phyloP scores from a whole-genome alignment of 2,113 vertebrate genomes.

The Carlito syrichta region DNA sequence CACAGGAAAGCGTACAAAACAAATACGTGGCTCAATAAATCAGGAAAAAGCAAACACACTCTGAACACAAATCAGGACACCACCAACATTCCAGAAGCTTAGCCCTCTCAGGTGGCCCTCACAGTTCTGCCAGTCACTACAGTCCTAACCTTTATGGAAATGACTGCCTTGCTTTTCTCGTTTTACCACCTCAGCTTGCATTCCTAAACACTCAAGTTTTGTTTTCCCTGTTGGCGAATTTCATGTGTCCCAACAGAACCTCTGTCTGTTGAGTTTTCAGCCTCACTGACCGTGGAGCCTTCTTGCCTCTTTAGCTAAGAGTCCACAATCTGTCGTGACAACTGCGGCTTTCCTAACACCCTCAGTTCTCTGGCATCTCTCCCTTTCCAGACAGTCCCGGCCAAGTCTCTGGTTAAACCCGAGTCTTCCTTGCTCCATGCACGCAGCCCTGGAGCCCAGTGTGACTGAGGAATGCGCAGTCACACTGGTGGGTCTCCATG shows the following conservation, averaged over 20 bases:
- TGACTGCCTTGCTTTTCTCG: too few species aligned
- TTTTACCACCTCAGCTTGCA: not conserved
- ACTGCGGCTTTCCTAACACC: not conserved
- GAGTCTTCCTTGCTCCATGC: too few species aligned
- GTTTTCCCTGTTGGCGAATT: not conserved
- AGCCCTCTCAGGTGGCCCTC: not conserved
- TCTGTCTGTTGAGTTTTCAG: not conserved
- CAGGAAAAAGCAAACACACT: not conserved
- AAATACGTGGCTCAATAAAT: not conserved
- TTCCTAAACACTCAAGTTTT: not conserved
- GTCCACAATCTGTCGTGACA: accelerated
- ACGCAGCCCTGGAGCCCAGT: not conserved
- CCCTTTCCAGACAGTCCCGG: not conserved
- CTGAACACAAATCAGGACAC: not conserved
- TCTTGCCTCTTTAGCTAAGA: not conserved
- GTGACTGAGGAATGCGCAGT: not conserved
- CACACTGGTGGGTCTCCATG: not conserved
- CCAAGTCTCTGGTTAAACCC: not conserved
- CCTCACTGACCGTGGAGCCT: not conserved
- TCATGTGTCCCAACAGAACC: not conserved
- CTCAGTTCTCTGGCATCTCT: not conserved
- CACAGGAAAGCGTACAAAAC: not conserved
- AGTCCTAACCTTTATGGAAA: not conserved
- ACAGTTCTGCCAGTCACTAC: not conserved
- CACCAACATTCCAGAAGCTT: not conserved